Evolutionary conservation across 1,140 invertebrate genomes (phyloP).

Genomic region (Diachasmimorpha longicaudata): DNA sequence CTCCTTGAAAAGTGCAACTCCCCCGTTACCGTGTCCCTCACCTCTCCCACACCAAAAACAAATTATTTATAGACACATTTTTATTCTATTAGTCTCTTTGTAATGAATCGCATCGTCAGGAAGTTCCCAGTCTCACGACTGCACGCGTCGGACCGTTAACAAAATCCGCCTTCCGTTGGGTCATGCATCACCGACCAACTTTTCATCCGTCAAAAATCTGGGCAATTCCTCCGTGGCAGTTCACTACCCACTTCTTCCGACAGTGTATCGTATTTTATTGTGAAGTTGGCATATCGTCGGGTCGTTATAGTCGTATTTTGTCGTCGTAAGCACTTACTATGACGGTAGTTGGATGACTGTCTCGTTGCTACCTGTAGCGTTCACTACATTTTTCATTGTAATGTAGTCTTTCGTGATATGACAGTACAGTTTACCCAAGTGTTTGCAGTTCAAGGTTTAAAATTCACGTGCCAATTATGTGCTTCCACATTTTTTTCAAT

Average conservation of each 20-base stretch:
- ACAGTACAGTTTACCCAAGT: constrained; percentile 15
- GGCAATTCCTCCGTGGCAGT: not conserved
- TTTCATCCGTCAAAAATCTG: constrained; percentile 2
- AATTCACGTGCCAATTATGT: not conserved
- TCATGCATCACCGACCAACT: constrained; percentile 17
- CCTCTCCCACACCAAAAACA: not conserved
- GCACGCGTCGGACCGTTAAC: constrained; percentile 21
- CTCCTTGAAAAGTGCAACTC: not conserved
- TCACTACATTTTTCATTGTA: not conserved
- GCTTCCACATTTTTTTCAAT: not conserved
- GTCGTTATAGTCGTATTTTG: not conserved
- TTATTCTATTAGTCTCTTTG: not conserved
- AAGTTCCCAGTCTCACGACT: constrained; percentile 14
- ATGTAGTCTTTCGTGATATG: not conserved
- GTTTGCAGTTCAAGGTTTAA: constrained; percentile 16
- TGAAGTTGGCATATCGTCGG: not conserved
- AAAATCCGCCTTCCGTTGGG: constrained; percentile 16
- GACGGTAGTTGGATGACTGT: not conserved
- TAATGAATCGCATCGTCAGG: constrained; percentile 13
- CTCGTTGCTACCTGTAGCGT: not conserved
- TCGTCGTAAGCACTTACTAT: not conserved
- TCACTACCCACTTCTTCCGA: not conserved
- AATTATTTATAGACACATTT: constrained; percentile 18
- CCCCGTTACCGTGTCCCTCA: not conserved
- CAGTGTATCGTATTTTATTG: not conserved